A percentile compares a stretch with the other conserved stretches of the same genome.
Evolutionary conservation across 2,113 vertebrate genomes (phyloP).

Genomic region (Synchiropus splendidus): DNA sequence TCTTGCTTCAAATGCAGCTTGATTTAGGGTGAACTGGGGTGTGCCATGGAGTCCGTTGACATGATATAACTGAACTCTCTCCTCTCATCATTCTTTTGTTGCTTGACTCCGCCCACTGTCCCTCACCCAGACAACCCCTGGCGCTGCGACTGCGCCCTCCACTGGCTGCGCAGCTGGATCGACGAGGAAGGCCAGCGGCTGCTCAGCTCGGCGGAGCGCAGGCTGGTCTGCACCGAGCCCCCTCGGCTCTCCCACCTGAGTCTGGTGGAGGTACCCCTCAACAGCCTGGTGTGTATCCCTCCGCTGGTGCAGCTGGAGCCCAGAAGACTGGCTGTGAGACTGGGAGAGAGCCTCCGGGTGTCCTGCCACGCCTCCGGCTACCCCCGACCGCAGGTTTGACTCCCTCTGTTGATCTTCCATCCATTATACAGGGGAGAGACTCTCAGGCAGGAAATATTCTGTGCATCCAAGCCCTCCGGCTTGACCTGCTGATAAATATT

Average conservation of each 20-base stretch:
- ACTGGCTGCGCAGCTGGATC: constrained; percentile 81
- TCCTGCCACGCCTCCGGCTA: constrained; percentile 85
- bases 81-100: too few species aligned
- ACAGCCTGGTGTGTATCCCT: constrained; percentile 83
- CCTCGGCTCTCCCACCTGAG: constrained; percentile 77
- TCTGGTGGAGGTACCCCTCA: constrained; percentile 72
- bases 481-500: too few species aligned
- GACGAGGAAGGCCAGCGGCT: constrained; percentile 76
- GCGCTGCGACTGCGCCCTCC: constrained; percentile 85
- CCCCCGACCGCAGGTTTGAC: constrained; percentile 70
- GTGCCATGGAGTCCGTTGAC: too few species aligned
- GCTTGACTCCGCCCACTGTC: too few species aligned
- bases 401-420: too few species aligned
- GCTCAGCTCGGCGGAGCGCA: constrained; percentile 74
- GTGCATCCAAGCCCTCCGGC: too few species aligned
- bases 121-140: constrained; percentile 74
- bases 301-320: constrained; percentile 79
- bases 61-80: too few species aligned
- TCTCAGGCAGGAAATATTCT: too few species aligned
- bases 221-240: constrained; percentile 74
- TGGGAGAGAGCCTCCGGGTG: constrained; percentile 78
- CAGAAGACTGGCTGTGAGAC: constrained; percentile 65
- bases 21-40: too few species aligned
- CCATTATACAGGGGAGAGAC: too few species aligned
- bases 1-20: too few species aligned